A percentile compares a stretch with the other conserved stretches of the same genome.
These are phyloP conservation scores for Martes martes DNA, from an alignment of 2,113 vertebrate genomes.

Conservation along the genomic window DNA sequence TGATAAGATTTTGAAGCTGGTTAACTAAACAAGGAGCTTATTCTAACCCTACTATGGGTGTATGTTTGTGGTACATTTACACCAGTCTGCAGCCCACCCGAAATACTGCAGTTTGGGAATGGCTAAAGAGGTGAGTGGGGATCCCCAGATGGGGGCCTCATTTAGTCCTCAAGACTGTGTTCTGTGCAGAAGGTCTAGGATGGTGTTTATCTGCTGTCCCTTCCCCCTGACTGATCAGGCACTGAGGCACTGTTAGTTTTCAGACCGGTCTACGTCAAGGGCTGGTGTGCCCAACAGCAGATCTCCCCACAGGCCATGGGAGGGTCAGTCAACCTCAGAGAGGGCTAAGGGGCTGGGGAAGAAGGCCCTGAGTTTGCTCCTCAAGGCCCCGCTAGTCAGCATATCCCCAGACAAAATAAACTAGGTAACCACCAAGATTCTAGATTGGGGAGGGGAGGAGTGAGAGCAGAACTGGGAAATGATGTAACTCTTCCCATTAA, in stretches of 20 bases:
- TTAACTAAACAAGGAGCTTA: not conserved
- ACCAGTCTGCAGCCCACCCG: not conserved
- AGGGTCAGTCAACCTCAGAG: not conserved
- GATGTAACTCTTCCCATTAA: not conserved
- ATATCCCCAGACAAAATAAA: not conserved
- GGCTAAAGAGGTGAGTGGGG: not conserved
- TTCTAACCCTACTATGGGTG: not conserved
- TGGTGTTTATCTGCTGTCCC: not conserved
- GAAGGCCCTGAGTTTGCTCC: not conserved
- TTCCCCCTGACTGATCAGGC: not conserved
- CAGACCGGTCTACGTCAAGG: not conserved
- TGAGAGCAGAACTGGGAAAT: not conserved
- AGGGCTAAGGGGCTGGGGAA: not conserved
- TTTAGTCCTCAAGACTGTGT: not conserved
- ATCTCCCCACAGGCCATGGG: not conserved
- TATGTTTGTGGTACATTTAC: not conserved
- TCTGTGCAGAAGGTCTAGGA: not conserved
- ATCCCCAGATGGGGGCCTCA: not conserved
- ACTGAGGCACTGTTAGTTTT: not conserved
- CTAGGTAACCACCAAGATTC: not conserved
- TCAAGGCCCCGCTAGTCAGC: not conserved
- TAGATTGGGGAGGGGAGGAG: not conserved
- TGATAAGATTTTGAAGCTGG: not conserved
- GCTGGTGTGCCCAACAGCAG: not conserved
- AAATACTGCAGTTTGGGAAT: not conserved